Evolutionary conservation across 2,888 invertebrate genomes (phyloP).

Genomic region (Galeruca laticollis): DNA sequence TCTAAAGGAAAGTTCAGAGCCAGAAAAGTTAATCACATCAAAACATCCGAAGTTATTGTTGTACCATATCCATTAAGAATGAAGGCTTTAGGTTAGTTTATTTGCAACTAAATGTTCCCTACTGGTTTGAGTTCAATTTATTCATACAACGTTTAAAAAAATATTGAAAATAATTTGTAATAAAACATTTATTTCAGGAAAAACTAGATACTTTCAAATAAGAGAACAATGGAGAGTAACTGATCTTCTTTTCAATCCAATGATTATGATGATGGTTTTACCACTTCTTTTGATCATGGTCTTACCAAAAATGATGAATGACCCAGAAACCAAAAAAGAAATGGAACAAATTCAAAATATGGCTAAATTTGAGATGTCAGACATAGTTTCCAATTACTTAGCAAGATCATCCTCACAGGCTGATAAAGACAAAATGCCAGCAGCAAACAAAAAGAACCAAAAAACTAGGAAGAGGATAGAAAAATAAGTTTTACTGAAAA

Average conservation of each 20-base stretch:
- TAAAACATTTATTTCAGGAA: constrained; percentile 69
- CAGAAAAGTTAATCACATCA: constrained; percentile 92
- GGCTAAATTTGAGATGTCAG: constrained; percentile 91
- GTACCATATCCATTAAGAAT: constrained; percentile 93
- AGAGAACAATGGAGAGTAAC: constrained; percentile 97
- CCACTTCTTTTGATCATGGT: constrained; percentile 92
- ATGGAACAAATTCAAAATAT: constrained; percentile 90
- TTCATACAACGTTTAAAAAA: no score
- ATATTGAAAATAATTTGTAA: no score
- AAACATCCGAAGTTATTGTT: constrained; percentile 90
- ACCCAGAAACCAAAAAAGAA: constrained; percentile 97
- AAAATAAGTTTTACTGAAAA: constrained; percentile 34
- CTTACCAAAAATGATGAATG: constrained; percentile 96
- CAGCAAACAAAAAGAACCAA: constrained; percentile 39
- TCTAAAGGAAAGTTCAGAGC: constrained; percentile 97
- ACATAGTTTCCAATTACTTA: constrained; percentile 90
- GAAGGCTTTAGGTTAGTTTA: constrained; percentile 79
- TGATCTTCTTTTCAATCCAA: constrained; percentile 96
- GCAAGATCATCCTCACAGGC: constrained; percentile 69
- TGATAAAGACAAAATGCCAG: constrained; percentile 35
- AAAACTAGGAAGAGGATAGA: constrained; percentile 46
- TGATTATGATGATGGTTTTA: constrained; percentile 98
- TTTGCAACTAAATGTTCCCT: not conserved
- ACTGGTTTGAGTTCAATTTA: no score
- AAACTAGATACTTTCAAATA: constrained; percentile 83